Evolutionary conservation across 2,113 vertebrate genomes (phyloP), one percentile per base, ranked within the genome.

Genomic region (Grallaria varia): DNA sequence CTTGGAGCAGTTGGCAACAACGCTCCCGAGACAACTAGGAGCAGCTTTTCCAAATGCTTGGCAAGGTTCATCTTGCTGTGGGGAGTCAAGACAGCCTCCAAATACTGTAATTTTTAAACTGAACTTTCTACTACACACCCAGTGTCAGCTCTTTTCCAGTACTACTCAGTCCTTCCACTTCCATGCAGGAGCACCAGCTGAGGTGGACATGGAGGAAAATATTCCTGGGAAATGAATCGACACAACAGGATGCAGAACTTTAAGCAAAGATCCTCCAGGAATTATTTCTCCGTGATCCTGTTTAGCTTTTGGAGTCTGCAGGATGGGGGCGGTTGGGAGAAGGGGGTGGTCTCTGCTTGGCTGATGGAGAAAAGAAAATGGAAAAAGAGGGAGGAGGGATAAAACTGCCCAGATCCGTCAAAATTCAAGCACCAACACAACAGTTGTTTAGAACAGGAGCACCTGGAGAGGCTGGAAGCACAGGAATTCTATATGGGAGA

Each of bases 221-320:
- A 19, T 24, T 30, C 24, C 21, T 28, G 60, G 39, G 35, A 86
- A 87, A 84, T 2, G 1, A 33, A 82, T 66, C 39, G 5, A 42
- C 0, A 0, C 35, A 25, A 69, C 15, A 37, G n/a, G 52, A 81
- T 0, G 0, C 60, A 60, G 59, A 30, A 66, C 40, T 20, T 78
- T 21, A 83, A 85, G 55, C 20, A 63, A 66, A 91, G 85, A 44
- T 53, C 35, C 37, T 44, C 59, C 56, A 19, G 8, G 8, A 37
- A 60, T 52, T 20, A 22, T 52, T 71, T 84, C 49, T 68, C 50
- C 8, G 1, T 7, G 4, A 15, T 39, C 52, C 0, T n/a, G 4
- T 62, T 44, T 5, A 24, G 35, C 14, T 87, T 24, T n/a, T 31
- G 53, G 53, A 24, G 28, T 12, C 31, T 67, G 69, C 56, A 42